Conservation (phyloP, 2,797 vertebrate species). For the Lacerta viridis region DNA sequence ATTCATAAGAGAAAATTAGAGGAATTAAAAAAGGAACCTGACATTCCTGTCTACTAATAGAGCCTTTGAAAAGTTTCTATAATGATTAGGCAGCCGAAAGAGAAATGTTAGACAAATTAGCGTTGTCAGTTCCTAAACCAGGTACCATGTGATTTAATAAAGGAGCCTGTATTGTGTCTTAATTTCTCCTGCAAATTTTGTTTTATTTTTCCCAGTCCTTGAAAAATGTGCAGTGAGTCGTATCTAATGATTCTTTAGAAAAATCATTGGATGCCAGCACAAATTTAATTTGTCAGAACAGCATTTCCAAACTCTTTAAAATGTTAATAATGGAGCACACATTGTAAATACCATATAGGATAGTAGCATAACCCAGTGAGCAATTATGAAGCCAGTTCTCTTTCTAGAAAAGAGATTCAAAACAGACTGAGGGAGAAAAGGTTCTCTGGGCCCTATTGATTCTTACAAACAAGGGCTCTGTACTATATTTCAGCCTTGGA, state of each 20-base stretch:
- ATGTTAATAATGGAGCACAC: conserved; percentile 24
- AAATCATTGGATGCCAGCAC: conserved; percentile 31
- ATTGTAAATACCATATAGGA: conserved; percentile 54
- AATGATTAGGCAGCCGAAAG: not conserved
- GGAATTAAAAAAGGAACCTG: not conserved
- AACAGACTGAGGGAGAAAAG: conserved; percentile 7
- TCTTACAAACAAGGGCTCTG: not conserved
- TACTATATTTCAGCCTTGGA: not conserved
- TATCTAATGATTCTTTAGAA: conserved; percentile 56
- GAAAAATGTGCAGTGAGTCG: conserved; percentile 3
- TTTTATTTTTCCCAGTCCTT: not conserved
- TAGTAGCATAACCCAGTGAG: conserved; percentile 44
- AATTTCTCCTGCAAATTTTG: conserved; percentile 39
- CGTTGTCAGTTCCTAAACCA: not conserved
- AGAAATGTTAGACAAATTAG: not conserved
- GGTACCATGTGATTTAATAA: not conserved
- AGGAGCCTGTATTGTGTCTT: not conserved
- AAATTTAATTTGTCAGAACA: conserved; percentile 63
- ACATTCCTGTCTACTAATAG: not conserved
- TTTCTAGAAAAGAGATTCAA: conserved; percentile 34
- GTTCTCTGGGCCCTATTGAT: not conserved
- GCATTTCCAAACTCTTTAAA: conserved; percentile 43
- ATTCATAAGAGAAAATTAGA: not conserved
- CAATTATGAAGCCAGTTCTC: conserved; percentile 26
- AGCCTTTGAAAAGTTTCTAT: not conserved